These are phyloP conservation scores for Apodemia hepburni DNA, from an alignment of 2,888 invertebrate genomes.

Conservation along the genomic window DNA sequence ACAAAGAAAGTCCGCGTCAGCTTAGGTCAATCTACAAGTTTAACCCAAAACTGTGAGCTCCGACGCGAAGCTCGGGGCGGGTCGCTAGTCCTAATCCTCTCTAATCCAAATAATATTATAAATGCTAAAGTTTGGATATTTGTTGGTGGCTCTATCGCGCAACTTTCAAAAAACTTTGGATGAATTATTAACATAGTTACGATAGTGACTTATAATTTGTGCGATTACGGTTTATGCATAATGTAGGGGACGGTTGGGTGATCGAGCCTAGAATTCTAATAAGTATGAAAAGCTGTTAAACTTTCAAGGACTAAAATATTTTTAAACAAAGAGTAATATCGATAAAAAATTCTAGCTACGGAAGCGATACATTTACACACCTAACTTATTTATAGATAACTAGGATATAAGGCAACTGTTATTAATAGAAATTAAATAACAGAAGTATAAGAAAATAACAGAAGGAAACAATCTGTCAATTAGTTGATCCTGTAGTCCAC, in stretches of 20 bases:
- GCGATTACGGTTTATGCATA: neutral
- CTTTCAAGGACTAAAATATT: too few relatives aligned
- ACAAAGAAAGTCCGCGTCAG: conserved; percentile 12
- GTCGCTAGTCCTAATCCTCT: neutral
- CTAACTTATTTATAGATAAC: too few relatives aligned
- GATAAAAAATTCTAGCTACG: too few relatives aligned
- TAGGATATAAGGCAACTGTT: too few relatives aligned
- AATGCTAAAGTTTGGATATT: conserved; percentile 6
- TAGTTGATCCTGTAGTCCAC: too few relatives aligned
- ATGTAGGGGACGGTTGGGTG: neutral
- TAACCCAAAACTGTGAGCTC: conserved; percentile 7
- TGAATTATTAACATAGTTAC: neutral
- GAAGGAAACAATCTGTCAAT: too few relatives aligned
- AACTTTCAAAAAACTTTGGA: neutral
- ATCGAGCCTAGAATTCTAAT: neutral
- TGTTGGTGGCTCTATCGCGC: neutral
- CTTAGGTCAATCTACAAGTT: conserved; percentile 10
- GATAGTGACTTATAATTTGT: neutral
- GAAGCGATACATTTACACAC: too few relatives aligned
- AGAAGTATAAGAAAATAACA: too few relatives aligned
- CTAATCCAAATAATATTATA: conserved; percentile 9
- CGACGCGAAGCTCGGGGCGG: neutral
- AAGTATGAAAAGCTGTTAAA: neutral
- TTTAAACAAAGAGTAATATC: too few relatives aligned
- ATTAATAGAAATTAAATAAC: too few relatives aligned